Evolutionary conservation across 2,888 invertebrate species (phyloP).

Genomic region (Oligia fasciuncula): DNA sequence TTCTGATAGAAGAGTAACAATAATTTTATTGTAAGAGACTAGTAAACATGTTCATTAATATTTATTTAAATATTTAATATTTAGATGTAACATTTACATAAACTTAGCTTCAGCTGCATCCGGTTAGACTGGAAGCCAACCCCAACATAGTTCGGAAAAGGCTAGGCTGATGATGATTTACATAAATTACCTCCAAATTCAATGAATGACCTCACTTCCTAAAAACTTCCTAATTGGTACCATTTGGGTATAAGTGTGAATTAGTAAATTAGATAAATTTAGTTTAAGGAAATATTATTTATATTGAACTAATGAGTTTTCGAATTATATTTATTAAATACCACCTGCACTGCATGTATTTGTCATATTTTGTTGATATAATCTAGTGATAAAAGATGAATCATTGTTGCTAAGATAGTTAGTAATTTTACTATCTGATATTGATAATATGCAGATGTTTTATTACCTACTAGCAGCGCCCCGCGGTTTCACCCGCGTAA

Average conservation of each 20-base stretch:
- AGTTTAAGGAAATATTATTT: neutral
- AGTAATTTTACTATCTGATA: constrained; percentile 29
- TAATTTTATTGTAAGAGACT: constrained; percentile 3
- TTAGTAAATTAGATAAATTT: neutral
- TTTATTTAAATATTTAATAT: constrained; percentile 35
- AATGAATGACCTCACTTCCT: constrained; percentile 49
- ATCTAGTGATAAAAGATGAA: constrained; percentile 29
- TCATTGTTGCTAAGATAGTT: constrained; percentile 31
- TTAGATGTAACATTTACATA: constrained; percentile 27
- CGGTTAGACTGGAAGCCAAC: no score
- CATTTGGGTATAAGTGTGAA: constrained; percentile 1
- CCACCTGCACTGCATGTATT: constrained; percentile 6
- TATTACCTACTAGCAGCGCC: neutral
- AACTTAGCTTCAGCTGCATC: neutral
- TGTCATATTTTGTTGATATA: constrained; percentile 21
- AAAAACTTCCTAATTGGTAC: constrained; percentile 22
- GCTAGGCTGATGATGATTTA: no score
- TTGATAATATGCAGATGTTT: constrained; percentile 29
- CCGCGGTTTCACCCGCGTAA: no score
- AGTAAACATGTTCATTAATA: constrained; percentile 26
- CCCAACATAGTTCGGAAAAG: no score
- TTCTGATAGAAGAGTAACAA: constrained; percentile 2
- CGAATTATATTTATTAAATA: constrained; percentile 2
- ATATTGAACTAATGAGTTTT: neutral
- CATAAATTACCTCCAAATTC: constrained; percentile 12